phyloP scores from a whole-genome alignment of 1,140 invertebrate species.

The Maniola jurtina region DNA sequence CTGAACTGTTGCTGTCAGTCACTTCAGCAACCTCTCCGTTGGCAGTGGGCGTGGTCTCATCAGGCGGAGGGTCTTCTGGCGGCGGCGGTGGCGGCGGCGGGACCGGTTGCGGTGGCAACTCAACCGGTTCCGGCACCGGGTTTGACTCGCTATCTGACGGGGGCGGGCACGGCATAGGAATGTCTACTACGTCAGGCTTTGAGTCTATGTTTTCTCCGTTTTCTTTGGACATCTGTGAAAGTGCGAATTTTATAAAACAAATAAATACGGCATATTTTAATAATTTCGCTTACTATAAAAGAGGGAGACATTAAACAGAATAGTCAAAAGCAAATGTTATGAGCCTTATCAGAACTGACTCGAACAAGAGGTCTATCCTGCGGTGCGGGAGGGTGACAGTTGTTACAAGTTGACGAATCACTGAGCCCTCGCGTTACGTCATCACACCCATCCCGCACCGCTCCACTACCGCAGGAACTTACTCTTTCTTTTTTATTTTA shows the following conservation, averaged over 20 bases:
- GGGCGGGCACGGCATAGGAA: slow-evolving; percentile 79
- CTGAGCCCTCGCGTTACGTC: too few species aligned
- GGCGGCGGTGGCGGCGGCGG: slow-evolving; percentile 13
- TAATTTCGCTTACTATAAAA: too few species aligned
- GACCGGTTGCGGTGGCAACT: slow-evolving; percentile 36
- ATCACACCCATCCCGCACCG: too few species aligned
- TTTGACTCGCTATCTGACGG: slow-evolving; percentile 6
- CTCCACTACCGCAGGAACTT: too few species aligned
- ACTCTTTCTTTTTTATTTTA: not conserved
- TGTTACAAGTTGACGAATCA: too few species aligned
- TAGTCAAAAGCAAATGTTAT: too few species aligned
- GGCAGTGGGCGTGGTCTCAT: slow-evolving; percentile 23
- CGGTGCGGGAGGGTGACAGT: too few species aligned
- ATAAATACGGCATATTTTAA: too few species aligned
- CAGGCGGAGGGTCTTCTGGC: slow-evolving; percentile 23
- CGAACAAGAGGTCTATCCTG: too few species aligned
- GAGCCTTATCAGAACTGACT: too few species aligned
- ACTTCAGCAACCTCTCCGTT: slow-evolving; percentile 36
- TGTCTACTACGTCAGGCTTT: slow-evolving; percentile 79
- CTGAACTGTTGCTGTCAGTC: slow-evolving; percentile 38
- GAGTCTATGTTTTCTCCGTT: slow-evolving; percentile 50
- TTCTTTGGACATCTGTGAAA: slow-evolving; percentile 47
- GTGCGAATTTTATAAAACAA: not conserved
- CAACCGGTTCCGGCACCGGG: slow-evolving; percentile 20
- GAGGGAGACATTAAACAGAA: too few species aligned